Evolutionary conservation across 1,140 invertebrate species (phyloP).

Genomic region (Trachymyrmex cornetzi): DNA sequence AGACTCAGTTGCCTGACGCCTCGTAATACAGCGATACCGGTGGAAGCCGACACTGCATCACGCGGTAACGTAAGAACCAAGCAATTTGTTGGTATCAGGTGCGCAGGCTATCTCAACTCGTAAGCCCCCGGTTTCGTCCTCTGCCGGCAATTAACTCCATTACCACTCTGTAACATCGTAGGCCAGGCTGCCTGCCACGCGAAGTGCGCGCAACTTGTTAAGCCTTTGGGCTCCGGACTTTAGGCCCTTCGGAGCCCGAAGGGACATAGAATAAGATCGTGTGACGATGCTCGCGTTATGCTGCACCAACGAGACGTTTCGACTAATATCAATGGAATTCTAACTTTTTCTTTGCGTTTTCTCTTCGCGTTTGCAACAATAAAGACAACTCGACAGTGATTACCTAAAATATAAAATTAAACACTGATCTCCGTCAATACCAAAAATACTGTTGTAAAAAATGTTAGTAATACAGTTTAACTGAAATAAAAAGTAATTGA

Average conservation of each 20-base stretch:
- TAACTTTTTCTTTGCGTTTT: neutral
- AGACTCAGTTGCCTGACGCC: slow-evolving; percentile 57
- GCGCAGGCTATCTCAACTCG: slow-evolving; percentile 83
- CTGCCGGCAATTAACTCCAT: slow-evolving; percentile 85
- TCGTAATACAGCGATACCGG: slow-evolving; percentile 33
- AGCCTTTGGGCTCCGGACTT: slow-evolving; percentile 82
- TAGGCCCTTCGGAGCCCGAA: slow-evolving; percentile 72
- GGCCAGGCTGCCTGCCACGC: slow-evolving; percentile 74
- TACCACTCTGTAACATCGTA: slow-evolving; percentile 85
- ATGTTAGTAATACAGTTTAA: neutral
- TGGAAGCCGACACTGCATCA: slow-evolving; percentile 73
- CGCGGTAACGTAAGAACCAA: slow-evolving; percentile 78
- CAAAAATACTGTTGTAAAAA: neutral
- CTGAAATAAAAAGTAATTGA: neutral
- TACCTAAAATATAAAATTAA: slow-evolving; percentile 22
- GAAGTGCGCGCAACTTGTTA: slow-evolving; percentile 83
- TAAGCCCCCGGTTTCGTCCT: slow-evolving; percentile 81
- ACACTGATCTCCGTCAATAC: neutral
- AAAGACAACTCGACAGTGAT: neutral
- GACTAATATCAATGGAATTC: neutral
- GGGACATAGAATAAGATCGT: slow-evolving; percentile 69
- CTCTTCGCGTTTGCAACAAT: neutral
- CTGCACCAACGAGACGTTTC: slow-evolving; percentile 19
- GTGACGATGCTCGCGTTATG: slow-evolving; percentile 34
- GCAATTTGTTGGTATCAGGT: slow-evolving; percentile 87